Evolutionary conservation across 2,888 invertebrate species (phyloP).

Genomic region (Folsomia manolachei): DNA sequence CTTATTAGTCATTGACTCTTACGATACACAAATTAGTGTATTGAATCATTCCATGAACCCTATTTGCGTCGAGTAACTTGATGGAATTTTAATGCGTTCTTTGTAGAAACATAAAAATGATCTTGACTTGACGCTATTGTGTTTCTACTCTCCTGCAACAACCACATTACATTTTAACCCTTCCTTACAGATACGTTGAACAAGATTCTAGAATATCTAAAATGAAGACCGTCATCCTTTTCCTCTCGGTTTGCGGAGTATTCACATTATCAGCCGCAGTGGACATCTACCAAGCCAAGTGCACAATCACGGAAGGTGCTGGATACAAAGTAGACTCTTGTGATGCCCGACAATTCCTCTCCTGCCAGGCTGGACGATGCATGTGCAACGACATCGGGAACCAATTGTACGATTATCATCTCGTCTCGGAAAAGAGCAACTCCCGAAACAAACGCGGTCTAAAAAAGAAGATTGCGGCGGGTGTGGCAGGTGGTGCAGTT

Average conservation of each 20-base stretch:
- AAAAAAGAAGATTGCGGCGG: constrained; percentile 12
- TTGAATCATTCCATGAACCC: too few relatives aligned
- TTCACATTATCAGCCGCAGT: neutral
- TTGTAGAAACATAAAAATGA: too few relatives aligned
- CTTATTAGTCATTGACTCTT: too few relatives aligned
- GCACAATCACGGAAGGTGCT: constrained; percentile 18
- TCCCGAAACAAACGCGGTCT: constrained; percentile 15
- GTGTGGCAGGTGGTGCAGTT: neutral
- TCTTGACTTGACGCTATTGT: too few relatives aligned
- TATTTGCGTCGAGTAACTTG: too few relatives aligned
- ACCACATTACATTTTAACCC: too few relatives aligned
- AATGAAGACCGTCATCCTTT: neutral
- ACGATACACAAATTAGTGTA: too few relatives aligned
- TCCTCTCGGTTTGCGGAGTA: neutral
- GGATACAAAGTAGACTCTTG: constrained; percentile 22
- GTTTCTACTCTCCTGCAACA: too few relatives aligned
- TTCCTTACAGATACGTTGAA: too few relatives aligned
- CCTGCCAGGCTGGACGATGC: constrained; percentile 21
- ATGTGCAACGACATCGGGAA: constrained; percentile 20
- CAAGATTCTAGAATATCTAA: too few relatives aligned
- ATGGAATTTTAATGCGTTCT: too few relatives aligned
- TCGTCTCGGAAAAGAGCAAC: neutral
- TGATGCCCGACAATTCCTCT: constrained; percentile 13
- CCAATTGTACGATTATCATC: constrained; percentile 17
- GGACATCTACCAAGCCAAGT: constrained; percentile 8